A percentile compares a stretch with the other conserved stretches of the same genome.
These are phyloP conservation scores for Pelosia muscerda DNA, from an alignment of 2,888 invertebrate species.

Conservation along the genomic window DNA sequence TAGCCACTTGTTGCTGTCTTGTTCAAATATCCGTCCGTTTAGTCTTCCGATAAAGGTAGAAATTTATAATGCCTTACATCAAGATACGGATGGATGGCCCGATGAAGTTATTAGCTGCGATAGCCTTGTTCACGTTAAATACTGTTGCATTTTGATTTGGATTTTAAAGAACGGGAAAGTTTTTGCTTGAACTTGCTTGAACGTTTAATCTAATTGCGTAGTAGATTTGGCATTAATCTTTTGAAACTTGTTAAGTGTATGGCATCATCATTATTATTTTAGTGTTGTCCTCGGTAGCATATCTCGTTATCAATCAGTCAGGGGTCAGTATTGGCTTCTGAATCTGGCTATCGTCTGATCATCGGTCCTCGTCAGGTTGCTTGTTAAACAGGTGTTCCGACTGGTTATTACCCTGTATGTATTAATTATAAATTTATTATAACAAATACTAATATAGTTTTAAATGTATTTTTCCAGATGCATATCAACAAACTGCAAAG, in stretches of 20 bases:
- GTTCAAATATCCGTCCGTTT: slow-evolving; percentile 18
- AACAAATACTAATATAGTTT: too few species aligned
- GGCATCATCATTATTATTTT: too few species aligned
- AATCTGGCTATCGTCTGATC: too few species aligned
- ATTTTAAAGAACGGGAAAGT: background rate
- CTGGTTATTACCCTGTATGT: too few species aligned
- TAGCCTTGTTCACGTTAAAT: slow-evolving; percentile 6
- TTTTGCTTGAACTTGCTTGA: background rate
- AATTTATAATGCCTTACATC: slow-evolving; percentile 8
- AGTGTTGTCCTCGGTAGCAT: too few species aligned
- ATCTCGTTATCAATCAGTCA: too few species aligned
- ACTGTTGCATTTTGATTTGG: background rate
- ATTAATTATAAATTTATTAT: too few species aligned
- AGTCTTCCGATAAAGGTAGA: slow-evolving; percentile 21
- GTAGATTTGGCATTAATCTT: background rate
- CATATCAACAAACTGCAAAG: background rate
- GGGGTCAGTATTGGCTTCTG: too few species aligned
- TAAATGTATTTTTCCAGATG: too few species aligned
- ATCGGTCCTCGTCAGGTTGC: too few species aligned
- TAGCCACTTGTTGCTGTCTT: slow-evolving; percentile 57
- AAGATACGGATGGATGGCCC: slow-evolving; percentile 5
- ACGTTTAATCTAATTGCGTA: background rate
- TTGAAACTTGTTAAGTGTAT: background rate
- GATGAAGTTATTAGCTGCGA: background rate
- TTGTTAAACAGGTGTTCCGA: too few species aligned